Conservation (phyloP, 2,888 invertebrate genomes). For the Sphaerophoria taeniata region DNA sequence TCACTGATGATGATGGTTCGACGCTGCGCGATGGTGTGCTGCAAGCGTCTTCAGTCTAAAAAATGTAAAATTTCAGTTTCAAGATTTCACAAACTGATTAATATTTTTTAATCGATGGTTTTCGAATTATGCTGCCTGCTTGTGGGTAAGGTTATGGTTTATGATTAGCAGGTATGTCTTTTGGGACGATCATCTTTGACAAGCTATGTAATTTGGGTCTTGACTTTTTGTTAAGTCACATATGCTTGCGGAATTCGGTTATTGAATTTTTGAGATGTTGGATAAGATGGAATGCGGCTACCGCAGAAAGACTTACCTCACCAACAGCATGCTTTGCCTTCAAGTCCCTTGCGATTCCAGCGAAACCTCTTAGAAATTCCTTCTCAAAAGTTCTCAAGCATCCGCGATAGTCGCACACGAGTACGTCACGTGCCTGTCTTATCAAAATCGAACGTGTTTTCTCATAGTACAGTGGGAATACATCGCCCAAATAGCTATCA, state of each 20-base stretch:
- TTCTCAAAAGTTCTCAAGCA: constrained; percentile 86
- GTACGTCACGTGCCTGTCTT: constrained; percentile 87
- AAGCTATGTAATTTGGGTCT: constrained; percentile 22
- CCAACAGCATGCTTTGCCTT: constrained; percentile 82
- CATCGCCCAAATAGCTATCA: constrained; percentile 86
- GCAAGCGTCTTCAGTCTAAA: constrained; percentile 45
- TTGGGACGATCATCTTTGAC: constrained; percentile 48
- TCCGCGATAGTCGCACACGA: constrained; percentile 87
- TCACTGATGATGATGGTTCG: not conserved
- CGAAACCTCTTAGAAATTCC: constrained; percentile 86
- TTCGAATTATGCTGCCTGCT: constrained; percentile 36
- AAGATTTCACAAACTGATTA: constrained; percentile 69
- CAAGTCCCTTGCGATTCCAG: constrained; percentile 84
- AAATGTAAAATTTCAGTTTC: constrained; percentile 42
- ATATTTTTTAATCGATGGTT: constrained; percentile 54
- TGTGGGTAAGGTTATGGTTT: constrained; percentile 22
- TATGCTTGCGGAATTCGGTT: too few species aligned
- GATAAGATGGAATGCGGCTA: too few species aligned
- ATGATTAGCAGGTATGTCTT: constrained; percentile 3
- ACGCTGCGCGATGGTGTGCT: not conserved
- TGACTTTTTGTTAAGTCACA: too few species aligned
- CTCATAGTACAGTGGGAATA: constrained; percentile 85
- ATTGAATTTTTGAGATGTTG: too few species aligned
- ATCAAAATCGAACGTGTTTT: constrained; percentile 85
- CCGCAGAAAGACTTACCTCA: constrained; percentile 83